Evolutionary conservation across 35 echinoderm and acorn worm species (phyloP).

Genomic region (Strongylocentrotus purpuratus): DNA sequence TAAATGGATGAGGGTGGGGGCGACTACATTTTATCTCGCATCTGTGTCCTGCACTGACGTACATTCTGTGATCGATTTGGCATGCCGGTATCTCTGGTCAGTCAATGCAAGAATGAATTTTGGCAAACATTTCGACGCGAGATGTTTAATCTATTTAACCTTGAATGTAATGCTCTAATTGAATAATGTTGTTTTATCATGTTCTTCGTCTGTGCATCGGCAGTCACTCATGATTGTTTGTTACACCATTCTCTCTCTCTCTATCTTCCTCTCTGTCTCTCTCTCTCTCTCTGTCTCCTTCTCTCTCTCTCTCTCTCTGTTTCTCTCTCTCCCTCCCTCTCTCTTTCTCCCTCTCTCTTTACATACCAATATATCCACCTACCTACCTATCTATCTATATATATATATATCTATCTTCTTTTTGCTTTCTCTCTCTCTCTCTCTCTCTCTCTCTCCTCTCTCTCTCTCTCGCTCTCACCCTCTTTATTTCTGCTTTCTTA

Average conservation of each 20-base stretch:
- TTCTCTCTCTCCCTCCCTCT: too few relatives aligned
- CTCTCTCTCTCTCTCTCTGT: too few relatives aligned
- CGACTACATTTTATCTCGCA: neutral
- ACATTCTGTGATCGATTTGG: neutral
- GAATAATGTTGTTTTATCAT: neutral
- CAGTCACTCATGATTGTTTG: neutral
- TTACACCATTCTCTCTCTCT: too few relatives aligned
- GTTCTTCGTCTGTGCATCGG: neutral
- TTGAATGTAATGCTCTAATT: neutral
- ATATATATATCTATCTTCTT: too few relatives aligned
- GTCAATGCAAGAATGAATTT: neutral
- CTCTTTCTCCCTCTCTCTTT: neutral
- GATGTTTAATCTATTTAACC: constrained; percentile 11
- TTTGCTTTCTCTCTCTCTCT: neutral
- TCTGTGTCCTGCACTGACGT: neutral
- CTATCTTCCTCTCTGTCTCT: neutral
- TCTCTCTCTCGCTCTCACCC: neutral
- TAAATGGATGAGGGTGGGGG: too few relatives aligned
- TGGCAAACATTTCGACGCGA: neutral
- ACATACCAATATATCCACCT: too few relatives aligned
- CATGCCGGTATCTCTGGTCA: neutral
- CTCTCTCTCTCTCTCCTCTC: neutral
- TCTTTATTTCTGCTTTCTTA: neutral
- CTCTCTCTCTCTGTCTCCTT: too few relatives aligned
- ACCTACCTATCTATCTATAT: too few relatives aligned